These are phyloP conservation scores for Saturnia pavonia DNA, from an alignment of 2,888 invertebrate genomes.

Conservation along the genomic window DNA sequence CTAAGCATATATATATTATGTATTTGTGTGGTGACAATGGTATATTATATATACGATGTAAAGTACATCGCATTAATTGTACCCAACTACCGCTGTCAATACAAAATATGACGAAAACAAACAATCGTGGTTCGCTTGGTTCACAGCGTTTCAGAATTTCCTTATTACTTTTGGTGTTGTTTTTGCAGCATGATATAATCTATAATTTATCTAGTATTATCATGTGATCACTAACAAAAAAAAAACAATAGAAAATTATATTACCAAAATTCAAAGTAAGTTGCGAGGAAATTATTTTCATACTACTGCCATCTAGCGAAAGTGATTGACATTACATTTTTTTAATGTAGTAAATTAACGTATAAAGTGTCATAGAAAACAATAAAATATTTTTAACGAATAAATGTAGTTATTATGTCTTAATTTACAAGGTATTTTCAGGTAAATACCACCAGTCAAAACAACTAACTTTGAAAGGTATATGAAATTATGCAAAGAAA, in stretches of 20 bases:
- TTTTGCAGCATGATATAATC: background rate
- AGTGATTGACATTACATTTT: background rate
- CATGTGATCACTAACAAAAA: background rate
- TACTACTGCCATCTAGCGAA: background rate
- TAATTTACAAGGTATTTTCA: background rate
- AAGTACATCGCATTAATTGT: background rate
- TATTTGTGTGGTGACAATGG: background rate
- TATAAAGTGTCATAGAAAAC: background rate
- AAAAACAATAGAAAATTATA: background rate
- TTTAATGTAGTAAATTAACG: background rate
- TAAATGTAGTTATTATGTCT: background rate
- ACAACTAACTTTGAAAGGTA: background rate
- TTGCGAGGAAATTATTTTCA: background rate
- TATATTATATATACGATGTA: background rate
- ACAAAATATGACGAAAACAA: background rate
- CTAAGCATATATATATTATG: background rate
- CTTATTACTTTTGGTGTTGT: background rate
- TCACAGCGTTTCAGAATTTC: background rate
- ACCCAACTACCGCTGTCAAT: background rate
- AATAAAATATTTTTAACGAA: background rate
- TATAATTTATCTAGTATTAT: background rate
- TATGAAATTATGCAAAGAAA: background rate
- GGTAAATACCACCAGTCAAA: background rate
- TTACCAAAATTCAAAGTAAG: background rate
- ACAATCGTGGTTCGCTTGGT: background rate